These are phyloP conservation scores for Dendrocincla fuliginosa DNA, from an alignment of 2,797 vertebrate species.

Conservation along the genomic window DNA sequence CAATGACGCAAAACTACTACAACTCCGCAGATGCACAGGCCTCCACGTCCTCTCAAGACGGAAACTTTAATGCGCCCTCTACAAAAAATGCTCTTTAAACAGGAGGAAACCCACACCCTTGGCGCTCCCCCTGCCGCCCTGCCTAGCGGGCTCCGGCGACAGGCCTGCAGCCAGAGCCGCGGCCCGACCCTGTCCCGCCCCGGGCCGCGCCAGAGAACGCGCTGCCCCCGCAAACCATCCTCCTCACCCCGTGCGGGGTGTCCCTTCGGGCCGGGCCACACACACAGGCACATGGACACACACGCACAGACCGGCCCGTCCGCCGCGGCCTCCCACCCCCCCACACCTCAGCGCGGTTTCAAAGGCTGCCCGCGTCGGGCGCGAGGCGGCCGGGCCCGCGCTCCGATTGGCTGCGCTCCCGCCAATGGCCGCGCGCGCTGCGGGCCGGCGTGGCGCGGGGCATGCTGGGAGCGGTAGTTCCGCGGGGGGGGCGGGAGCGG, in stretches of 20 bases:
- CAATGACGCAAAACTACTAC: fast-evolving
- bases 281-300: too few relatives aligned
- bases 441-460: fast-evolving
- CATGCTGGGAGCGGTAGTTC: background rate
- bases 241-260: background rate
- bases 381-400: background rate
- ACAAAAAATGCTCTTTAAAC: background rate
- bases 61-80: background rate
- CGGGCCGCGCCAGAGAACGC: background rate
- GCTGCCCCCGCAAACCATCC: too few relatives aligned
- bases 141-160: too few relatives aligned
- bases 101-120: too few relatives aligned
- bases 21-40: background rate
- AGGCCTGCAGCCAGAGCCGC: fast-evolving
- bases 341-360: background rate
- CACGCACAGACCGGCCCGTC: too few relatives aligned
- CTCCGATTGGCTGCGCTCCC: background rate
- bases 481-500: fast-evolving
- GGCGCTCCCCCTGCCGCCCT: background rate
- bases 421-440: background rate
- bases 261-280: too few relatives aligned
- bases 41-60: fast-evolving
- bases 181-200: fast-evolving
- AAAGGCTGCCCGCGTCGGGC: background rate
- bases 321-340: too few relatives aligned